phyloP scores from a whole-genome alignment of 2,888 invertebrate genomes.

The Erannis defoliaria region DNA sequence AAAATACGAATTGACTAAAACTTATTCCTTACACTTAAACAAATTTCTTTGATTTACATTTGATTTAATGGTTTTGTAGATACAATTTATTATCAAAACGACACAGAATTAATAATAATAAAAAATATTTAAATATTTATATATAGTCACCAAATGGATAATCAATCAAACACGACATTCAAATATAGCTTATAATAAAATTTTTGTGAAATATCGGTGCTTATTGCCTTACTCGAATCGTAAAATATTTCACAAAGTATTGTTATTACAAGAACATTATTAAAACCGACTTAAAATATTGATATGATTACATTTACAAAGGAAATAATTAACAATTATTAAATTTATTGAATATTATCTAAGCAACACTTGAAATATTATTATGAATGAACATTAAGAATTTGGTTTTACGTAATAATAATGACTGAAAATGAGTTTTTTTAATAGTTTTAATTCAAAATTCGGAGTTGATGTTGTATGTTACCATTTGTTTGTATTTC shows the following conservation, averaged over 20 bases:
- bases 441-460: too few species aligned
- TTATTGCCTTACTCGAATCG: conserved; percentile 67
- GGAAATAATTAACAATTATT: conserved; percentile 43
- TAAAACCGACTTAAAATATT: conserved; percentile 66
- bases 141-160: not conserved
- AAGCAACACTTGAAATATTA: conserved; percentile 22
- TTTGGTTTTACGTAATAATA: conserved; percentile 11
- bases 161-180: conserved; percentile 49
- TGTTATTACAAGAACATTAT: conserved; percentile 40
- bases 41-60: too few species aligned
- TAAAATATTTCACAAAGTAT: conserved; percentile 52
- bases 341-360: conserved; percentile 43
- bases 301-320: conserved; percentile 72
- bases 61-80: too few species aligned
- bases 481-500: not conserved
- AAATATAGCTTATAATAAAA: conserved; percentile 47
- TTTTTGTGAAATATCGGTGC: conserved; percentile 68
- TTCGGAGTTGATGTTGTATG: too few species aligned
- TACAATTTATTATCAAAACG: too few species aligned
- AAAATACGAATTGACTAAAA: too few species aligned
- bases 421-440: conserved; percentile 12
- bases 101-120: too few species aligned
- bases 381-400: conserved; percentile 30
- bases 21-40: too few species aligned
- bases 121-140: too few species aligned